Percentiles rank a stretch among this genome's conserved stretches.
phyloP scores from a whole-genome alignment of 2,888 invertebrate species.

The Dioctria rufipes region DNA sequence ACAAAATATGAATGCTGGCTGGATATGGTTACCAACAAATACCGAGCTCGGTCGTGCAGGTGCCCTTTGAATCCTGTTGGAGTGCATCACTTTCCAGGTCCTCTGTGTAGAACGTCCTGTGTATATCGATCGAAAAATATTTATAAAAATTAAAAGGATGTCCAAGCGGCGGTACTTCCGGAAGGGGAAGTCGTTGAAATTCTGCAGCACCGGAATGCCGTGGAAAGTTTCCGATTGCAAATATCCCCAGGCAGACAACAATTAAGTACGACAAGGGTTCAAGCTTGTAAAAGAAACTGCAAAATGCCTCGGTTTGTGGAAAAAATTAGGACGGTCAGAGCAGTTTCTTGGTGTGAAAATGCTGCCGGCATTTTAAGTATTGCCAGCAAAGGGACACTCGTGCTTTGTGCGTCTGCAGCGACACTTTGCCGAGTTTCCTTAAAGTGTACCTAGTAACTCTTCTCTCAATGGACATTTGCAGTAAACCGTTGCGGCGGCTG shows the following conservation, averaged over 20 bases:
- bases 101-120: constrained; percentile 8
- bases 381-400: not conserved
- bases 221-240: constrained; percentile 51
- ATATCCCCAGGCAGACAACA: constrained; percentile 49
- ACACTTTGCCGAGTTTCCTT: constrained; percentile 3
- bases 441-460: not conserved
- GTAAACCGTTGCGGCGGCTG: not conserved
- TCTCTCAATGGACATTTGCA: not conserved
- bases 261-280: constrained; percentile 45
- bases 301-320: constrained; percentile 48
- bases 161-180: constrained; percentile 34
- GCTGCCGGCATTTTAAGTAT: constrained; percentile 41
- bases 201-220: constrained; percentile 43
- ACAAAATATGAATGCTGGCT: constrained; percentile 37
- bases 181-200: constrained; percentile 48
- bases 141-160: constrained; percentile 49
- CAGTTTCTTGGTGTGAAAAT: constrained; percentile 39
- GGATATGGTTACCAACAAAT: not conserved
- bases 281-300: constrained; percentile 46
- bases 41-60: constrained; percentile 11
- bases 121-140: constrained; percentile 35
- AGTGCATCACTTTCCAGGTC: not conserved
- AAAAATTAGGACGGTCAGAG: constrained; percentile 49
- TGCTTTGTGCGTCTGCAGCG: constrained; percentile 31
- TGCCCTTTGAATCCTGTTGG: not conserved